phyloP scores from a whole-genome alignment of 2,888 invertebrate species.

The Dryadula phaetusa region DNA sequence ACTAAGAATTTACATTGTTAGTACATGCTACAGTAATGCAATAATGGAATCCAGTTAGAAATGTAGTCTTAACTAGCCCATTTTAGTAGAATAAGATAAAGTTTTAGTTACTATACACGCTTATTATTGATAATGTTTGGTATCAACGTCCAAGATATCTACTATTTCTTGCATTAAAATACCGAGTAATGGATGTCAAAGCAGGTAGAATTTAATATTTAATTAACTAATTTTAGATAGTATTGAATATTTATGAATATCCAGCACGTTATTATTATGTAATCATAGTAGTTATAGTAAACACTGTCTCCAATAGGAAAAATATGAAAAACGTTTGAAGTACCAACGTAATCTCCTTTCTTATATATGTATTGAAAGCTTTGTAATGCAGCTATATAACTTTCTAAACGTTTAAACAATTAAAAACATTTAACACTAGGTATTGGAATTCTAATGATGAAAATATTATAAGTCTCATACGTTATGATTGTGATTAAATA shows the following conservation, averaged over 20 bases:
- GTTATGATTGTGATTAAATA: too few relatives aligned
- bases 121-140: slow-evolving; percentile 12
- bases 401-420: too few relatives aligned
- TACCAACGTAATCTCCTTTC: too few relatives aligned
- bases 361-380: too few relatives aligned
- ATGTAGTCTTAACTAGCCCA: slow-evolving; percentile 20
- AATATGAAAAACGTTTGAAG: too few relatives aligned
- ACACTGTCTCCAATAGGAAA: neutral
- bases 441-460: too few relatives aligned
- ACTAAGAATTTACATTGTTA: slow-evolving; percentile 3
- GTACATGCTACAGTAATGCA: neutral
- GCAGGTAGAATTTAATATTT: neutral
- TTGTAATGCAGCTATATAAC: too few relatives aligned
- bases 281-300: neutral
- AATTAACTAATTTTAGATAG: neutral
- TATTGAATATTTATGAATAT: neutral
- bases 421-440: too few relatives aligned
- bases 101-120: slow-evolving; percentile 20
- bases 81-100: slow-evolving; percentile 22
- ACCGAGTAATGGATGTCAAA: neutral
- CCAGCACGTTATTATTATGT: neutral
- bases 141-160: slow-evolving; percentile 15
- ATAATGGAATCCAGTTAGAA: slow-evolving; percentile 26
- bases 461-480: too few relatives aligned
- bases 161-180: slow-evolving; percentile 23